Evolutionary conservation across 2,113 vertebrate genomes (phyloP), one percentile per base, ranked within the genome.

Genomic region (Notechis scutatus): DNA sequence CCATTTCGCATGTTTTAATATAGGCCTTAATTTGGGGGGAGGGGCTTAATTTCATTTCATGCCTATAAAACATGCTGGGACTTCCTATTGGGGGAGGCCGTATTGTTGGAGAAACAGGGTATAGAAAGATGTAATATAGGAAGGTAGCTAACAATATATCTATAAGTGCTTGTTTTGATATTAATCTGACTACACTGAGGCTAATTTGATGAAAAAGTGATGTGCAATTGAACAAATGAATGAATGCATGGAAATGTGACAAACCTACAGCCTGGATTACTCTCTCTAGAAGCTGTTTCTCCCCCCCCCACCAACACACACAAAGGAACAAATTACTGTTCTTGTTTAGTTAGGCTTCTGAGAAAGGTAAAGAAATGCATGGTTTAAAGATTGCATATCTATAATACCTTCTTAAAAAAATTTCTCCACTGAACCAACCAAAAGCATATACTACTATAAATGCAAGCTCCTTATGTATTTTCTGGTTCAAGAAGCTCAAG

Each of bases 401-500:
- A 26, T 15, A 45, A 55, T 3, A 23, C 7, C 26, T 86, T 91
- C 47, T 87, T 69, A 88, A 15, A 87, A 61, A 52, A 64, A 87
- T n/a, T 14, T n/a, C 29, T 3, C 87, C 42, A 88, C 61, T 54
- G 14, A 92, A 92, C 14, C 52, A 23, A n/a, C 8, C n/a, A 8
- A 92, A 88, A 74, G 29, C 12, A 15, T 92, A 54, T 69, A 69
- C 39, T 74, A 42, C 47, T 64, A 42, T 50, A 42, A 92, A 92
- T 69, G 59, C 47, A 88, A 85, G 24, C 39, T 89, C 39, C 88
- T 54, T 55, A 11, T 5, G 21, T 91, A 57, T 93, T 95, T 94
- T 94, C 89, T 89, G 7, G 45, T 92, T 93, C 55, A 64, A 29
- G 18, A 94, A 42, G 81, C 24, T 93, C 1, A 85, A 89, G 39